Percentiles rank a stretch among this genome's conserved stretches.
These are phyloP conservation scores for Psittacula derbiana DNA, from an alignment of 2,797 vertebrate genomes.

Conservation along the genomic window DNA sequence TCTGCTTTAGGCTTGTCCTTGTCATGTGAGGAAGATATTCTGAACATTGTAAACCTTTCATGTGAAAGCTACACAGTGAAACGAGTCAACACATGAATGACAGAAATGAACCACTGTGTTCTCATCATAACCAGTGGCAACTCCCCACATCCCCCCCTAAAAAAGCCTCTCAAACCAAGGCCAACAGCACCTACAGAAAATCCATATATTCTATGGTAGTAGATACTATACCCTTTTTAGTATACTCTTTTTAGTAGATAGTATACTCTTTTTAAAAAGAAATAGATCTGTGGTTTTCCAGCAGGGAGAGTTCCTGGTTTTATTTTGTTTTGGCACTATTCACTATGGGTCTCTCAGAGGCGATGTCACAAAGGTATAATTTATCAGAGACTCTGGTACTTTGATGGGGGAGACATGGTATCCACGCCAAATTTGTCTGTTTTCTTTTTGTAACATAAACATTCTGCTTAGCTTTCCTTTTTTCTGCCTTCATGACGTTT, in stretches of 20 bases:
- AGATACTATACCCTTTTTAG: background rate
- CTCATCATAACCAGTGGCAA: background rate
- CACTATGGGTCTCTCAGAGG: background rate
- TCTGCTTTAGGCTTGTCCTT: background rate
- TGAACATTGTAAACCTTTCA: background rate
- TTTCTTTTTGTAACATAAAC: background rate
- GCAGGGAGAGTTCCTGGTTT: background rate
- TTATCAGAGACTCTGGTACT: background rate
- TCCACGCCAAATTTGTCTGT: background rate
- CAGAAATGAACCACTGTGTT: background rate
- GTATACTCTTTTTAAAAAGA: background rate
- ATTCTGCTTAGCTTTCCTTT: background rate
- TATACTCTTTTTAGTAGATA: background rate
- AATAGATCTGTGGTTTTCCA: background rate
- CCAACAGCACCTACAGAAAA: background rate
- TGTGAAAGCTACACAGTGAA: background rate
- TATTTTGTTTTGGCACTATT: background rate
- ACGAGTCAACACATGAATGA: accelerated
- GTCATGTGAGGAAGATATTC: background rate
- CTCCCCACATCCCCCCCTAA: accelerated
- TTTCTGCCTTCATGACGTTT: background rate
- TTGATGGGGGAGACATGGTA: background rate
- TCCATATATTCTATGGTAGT: accelerated
- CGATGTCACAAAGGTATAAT: accelerated
- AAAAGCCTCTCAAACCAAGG: background rate